Evolutionary conservation across 2,113 vertebrate genomes (phyloP).

Genomic region (Sylvilagus bachmani): DNA sequence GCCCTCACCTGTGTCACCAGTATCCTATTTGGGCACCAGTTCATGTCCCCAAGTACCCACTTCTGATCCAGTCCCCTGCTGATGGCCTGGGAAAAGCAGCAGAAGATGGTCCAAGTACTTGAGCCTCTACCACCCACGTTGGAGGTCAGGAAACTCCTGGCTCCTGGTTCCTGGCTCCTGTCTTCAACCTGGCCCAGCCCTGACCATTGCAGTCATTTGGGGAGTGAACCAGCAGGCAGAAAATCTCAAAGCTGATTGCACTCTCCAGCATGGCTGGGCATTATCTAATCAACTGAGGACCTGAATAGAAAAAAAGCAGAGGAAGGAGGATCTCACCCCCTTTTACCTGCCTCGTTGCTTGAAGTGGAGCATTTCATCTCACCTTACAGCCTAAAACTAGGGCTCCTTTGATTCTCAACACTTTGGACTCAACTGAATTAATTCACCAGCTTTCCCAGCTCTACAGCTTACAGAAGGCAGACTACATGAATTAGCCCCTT

Average conservation of each 20-base stretch:
- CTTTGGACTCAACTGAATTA: neutral
- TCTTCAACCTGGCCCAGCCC: no score
- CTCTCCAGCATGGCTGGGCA: neutral
- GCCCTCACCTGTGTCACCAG: no score
- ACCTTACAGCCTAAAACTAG: neutral
- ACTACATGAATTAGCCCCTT: neutral
- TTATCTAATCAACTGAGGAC: neutral
- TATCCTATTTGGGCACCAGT: no score
- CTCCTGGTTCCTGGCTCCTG: no score
- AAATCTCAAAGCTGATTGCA: neutral
- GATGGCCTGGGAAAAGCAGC: no score
- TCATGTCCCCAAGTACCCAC: no score
- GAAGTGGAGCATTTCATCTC: neutral
- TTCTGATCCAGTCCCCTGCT: no score
- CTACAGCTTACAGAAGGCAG: neutral
- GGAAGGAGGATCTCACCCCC: neutral
- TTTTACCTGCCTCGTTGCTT: neutral
- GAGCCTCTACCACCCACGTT: no score
- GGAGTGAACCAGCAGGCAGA: no score
- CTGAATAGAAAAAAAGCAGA: neutral
- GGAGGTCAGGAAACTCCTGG: no score
- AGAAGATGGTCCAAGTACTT: no score
- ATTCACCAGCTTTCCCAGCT: neutral
- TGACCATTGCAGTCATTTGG: no score
- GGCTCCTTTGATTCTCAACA: neutral